Conservation (phyloP, 2,888 invertebrate genomes). For the Hesperia comma region DNA sequence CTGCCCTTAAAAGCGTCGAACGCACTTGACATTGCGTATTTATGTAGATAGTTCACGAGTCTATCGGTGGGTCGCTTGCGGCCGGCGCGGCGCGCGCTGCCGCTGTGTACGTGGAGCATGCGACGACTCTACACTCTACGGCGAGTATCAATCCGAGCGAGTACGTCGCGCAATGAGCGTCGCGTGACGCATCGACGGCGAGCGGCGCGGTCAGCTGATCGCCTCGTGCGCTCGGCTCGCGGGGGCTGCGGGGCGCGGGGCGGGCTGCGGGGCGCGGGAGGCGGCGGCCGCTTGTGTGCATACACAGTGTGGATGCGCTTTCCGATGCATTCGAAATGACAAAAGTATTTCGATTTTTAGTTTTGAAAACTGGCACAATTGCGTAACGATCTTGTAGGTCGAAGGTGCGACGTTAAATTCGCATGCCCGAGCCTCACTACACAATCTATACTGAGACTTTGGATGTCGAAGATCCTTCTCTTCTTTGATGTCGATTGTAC, state of each 20-base stretch:
- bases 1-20: background rate
- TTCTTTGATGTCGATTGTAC: too few relatives aligned
- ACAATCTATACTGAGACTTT: too few relatives aligned
- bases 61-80: background rate
- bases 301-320: conserved; percentile 50
- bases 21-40: conserved; percentile 7
- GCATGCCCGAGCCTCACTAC: too few relatives aligned
- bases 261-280: conserved; percentile 39
- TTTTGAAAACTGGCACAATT: conserved; percentile 66
- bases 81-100: background rate
- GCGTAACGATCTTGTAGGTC: conserved; percentile 63
- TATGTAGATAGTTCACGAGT: background rate
- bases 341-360: conserved; percentile 30
- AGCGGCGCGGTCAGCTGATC: conserved; percentile 76
- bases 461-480: too few relatives aligned
- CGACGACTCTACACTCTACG: background rate
- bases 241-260: conserved; percentile 38
- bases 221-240: conserved; percentile 55
- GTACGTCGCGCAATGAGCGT: conserved; percentile 56
- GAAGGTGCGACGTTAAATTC: background rate
- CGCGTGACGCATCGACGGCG: conserved; percentile 65
- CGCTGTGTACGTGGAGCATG: conserved; percentile 28
- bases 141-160: conserved; percentile 9
- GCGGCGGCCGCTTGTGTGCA: conserved; percentile 48
- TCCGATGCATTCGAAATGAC: conserved; percentile 59